A percentile compares a stretch with the other conserved stretches of the same genome.
These are phyloP conservation scores for Pogonomyrmex barbatus DNA, from an alignment of 1,140 invertebrate genomes.

Conservation along the genomic window DNA sequence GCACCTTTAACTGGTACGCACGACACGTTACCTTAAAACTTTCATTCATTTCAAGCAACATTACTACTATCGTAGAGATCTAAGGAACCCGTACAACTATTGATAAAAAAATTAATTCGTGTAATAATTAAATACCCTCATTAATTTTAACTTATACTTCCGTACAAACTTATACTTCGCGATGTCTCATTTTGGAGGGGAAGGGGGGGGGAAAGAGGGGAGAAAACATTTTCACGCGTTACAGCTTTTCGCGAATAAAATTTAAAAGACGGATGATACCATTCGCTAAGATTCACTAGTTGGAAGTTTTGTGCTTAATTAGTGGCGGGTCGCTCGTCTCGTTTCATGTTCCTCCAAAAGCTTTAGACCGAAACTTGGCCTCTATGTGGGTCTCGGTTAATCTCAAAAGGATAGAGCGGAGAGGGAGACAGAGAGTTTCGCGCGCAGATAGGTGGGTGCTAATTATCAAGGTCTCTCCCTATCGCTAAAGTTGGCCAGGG, in stretches of 20 bases:
- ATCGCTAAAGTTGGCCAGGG: slow-evolving; percentile 68
- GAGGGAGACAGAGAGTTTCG: neutral
- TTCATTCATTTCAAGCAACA: neutral
- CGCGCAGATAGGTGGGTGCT: slow-evolving; percentile 69
- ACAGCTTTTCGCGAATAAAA: slow-evolving; percentile 16
- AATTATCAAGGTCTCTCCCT: slow-evolving; percentile 75
- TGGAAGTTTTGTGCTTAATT: slow-evolving; percentile 75
- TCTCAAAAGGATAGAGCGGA: slow-evolving; percentile 32
- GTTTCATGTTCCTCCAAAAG: slow-evolving; percentile 63
- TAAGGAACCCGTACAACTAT: neutral
- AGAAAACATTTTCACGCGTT: neutral
- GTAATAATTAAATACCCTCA: neutral
- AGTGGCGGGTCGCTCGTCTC: slow-evolving; percentile 51
- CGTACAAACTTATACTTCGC: neutral
- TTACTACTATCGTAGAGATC: neutral
- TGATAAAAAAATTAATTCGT: slow-evolving; percentile 8
- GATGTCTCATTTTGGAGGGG: neutral
- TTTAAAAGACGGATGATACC: slow-evolving; percentile 29
- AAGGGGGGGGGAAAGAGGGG: no score
- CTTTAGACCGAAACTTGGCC: slow-evolving; percentile 66
- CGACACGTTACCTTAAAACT: neutral
- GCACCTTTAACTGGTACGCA: neutral
- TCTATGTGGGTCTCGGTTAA: slow-evolving; percentile 73
- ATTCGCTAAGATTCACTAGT: slow-evolving; percentile 64
- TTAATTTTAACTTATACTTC: neutral